These are phyloP conservation scores for Hermaeophaga mercurialis DNA, from an alignment of 2,888 invertebrate genomes.

Conservation along the genomic window DNA sequence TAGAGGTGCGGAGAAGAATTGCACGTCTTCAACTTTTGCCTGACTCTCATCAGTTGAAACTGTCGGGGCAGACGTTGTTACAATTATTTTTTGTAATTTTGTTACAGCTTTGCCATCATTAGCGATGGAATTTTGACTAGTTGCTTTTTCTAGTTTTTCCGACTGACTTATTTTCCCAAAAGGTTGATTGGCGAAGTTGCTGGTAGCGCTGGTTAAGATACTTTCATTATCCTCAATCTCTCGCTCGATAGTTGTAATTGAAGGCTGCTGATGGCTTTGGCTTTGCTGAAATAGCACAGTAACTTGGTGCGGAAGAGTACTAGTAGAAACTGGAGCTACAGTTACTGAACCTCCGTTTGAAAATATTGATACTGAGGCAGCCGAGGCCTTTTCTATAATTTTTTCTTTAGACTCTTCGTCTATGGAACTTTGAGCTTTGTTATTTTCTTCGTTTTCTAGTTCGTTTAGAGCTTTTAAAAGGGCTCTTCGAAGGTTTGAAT, in stretches of 20 bases:
- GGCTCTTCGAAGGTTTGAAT: constrained; percentile 76
- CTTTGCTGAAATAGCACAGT: constrained; percentile 51
- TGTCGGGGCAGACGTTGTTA: constrained; percentile 60
- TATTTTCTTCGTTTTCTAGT: constrained; percentile 68
- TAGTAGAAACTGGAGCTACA: constrained; percentile 42
- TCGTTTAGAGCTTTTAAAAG: constrained; percentile 77
- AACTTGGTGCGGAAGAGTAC: constrained; percentile 31
- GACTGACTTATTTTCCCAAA: constrained; percentile 31
- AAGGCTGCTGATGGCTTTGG: constrained; percentile 45
- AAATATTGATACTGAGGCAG: constrained; percentile 66
- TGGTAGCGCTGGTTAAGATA: constrained; percentile 50
- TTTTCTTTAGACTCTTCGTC: constrained; percentile 50
- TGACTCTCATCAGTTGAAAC: constrained; percentile 72
- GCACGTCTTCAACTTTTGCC: constrained; percentile 70
- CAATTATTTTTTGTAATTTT: constrained; percentile 30
- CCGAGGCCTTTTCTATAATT: constrained; percentile 57
- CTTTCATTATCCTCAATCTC: constrained; percentile 45
- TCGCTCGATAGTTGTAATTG: constrained; percentile 45
- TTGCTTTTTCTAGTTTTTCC: constrained; percentile 11
- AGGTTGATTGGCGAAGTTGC: constrained; percentile 39
- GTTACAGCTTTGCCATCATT: constrained; percentile 20
- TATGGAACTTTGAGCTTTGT: constrained; percentile 54
- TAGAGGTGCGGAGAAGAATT: constrained; percentile 80
- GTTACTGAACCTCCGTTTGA: constrained; percentile 24
- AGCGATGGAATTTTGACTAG: constrained; percentile 25